phyloP scores from a whole-genome alignment of 2,888 invertebrate genomes.

The Leucania comma region DNA sequence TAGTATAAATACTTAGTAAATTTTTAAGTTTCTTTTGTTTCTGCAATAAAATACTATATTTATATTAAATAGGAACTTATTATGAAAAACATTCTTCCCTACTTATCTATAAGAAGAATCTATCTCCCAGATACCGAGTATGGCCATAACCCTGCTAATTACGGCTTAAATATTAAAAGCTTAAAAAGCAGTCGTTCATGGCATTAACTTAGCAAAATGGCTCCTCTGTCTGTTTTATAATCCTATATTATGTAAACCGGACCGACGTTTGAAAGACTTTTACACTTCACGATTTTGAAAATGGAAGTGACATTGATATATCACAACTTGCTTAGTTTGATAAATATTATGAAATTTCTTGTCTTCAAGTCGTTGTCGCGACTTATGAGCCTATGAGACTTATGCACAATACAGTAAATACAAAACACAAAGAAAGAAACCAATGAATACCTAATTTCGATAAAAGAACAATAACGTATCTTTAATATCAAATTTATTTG shows the following conservation, averaged over 20 bases:
- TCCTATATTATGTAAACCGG: conserved; percentile 54
- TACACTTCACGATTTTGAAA: conserved; percentile 38
- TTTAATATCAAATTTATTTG: no score
- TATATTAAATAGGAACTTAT: conserved; percentile 35
- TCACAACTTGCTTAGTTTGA: neutral
- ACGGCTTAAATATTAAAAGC: conserved; percentile 54
- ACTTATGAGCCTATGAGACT: no score
- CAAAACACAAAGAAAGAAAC: no score
- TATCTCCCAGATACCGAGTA: conserved; percentile 16
- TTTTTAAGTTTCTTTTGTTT: no score
- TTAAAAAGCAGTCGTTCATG: conserved; percentile 55
- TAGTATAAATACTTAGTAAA: no score
- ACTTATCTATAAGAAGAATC: conserved; percentile 20
- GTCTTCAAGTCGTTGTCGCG: no score
- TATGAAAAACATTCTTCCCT: conserved; percentile 27
- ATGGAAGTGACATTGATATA: neutral
- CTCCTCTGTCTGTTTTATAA: conserved; percentile 57
- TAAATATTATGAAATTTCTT: neutral
- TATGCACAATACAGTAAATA: no score
- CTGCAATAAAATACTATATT: no score
- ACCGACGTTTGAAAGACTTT: conserved; percentile 36
- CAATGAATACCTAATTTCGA: no score
- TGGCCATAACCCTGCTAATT: conserved; percentile 45
- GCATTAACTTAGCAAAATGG: conserved; percentile 40
- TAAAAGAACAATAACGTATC: no score